phyloP scores from a whole-genome alignment of 2,888 invertebrate species.

The Imbricaverruca yamaguchii region DNA sequence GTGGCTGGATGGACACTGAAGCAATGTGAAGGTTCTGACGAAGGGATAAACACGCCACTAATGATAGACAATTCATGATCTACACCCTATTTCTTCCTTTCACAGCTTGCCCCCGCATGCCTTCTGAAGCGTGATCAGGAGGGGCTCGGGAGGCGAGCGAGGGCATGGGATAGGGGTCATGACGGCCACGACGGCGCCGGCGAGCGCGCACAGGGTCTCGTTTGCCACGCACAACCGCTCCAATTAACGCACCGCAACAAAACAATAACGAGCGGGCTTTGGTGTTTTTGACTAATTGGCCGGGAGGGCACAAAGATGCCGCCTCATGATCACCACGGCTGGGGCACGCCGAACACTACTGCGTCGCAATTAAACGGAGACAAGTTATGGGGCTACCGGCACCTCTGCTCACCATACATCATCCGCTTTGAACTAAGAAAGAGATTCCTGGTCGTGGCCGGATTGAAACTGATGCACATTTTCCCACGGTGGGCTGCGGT shows the following conservation, averaged over 20 bases:
- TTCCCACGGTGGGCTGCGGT: conserved; percentile 2
- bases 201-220: no score
- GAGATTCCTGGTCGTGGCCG: background rate
- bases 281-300: conserved; percentile 6
- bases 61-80: no score
- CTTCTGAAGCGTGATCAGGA: no score
- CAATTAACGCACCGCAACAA: conserved; percentile 9
- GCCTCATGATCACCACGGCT: background rate
- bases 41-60: no score
- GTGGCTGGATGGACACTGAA: no score
- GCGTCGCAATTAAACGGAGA: background rate
- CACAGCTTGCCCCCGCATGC: no score
- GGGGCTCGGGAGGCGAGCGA: no score
- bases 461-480: conserved; percentile 7
- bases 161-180: no score
- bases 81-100: no score
- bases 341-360: background rate
- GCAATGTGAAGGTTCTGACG: no score
- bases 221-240: conserved; percentile 3
- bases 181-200: no score
- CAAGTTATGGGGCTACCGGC: background rate
- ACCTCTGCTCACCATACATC: background rate
- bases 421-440: background rate
- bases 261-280: conserved; percentile 8
- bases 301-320: background rate